These are phyloP conservation scores for Oryzias woworae DNA, from an alignment of 2,113 vertebrate genomes.

Conservation along the genomic window DNA sequence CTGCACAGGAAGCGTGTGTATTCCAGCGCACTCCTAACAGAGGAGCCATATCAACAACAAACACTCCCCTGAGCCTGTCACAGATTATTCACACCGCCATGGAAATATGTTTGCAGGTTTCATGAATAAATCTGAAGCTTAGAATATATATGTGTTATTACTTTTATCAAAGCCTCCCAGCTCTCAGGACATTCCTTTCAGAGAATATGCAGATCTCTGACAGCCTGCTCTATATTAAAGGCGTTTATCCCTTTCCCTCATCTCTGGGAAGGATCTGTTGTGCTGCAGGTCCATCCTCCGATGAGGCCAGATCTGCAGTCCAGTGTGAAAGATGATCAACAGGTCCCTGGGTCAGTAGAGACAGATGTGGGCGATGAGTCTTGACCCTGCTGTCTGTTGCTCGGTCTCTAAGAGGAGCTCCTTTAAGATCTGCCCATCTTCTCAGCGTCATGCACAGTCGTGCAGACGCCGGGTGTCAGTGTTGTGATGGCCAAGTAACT, in stretches of 20 bases:
- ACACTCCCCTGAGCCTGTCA: constrained; percentile 23
- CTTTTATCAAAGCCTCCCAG: constrained; percentile 44
- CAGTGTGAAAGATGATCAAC: background rate
- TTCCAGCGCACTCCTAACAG: constrained; percentile 14
- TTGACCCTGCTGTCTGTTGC: too few species aligned
- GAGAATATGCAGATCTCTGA: constrained; percentile 45
- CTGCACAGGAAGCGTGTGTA: background rate
- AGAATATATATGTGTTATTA: constrained; percentile 24
- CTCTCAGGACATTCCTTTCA: constrained; percentile 49
- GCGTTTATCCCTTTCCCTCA: constrained; percentile 37
- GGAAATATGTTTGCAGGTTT: constrained; percentile 21
- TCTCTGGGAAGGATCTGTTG: constrained; percentile 36
- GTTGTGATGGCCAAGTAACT: too few species aligned
- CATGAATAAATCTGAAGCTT: constrained; percentile 10
- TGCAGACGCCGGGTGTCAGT: too few species aligned
- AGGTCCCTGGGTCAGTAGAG: background rate
- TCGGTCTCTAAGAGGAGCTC: too few species aligned
- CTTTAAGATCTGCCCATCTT: too few species aligned
- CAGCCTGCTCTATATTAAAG: constrained; percentile 42
- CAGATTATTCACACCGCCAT: constrained; percentile 18
- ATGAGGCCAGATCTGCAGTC: background rate
- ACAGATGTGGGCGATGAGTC: background rate
- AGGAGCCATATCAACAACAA: constrained; percentile 23
- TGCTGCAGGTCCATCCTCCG: constrained; percentile 7
- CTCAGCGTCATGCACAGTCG: too few species aligned